phyloP scores from a whole-genome alignment of 1,140 invertebrate species.

The Leptonema lineaticorne region DNA sequence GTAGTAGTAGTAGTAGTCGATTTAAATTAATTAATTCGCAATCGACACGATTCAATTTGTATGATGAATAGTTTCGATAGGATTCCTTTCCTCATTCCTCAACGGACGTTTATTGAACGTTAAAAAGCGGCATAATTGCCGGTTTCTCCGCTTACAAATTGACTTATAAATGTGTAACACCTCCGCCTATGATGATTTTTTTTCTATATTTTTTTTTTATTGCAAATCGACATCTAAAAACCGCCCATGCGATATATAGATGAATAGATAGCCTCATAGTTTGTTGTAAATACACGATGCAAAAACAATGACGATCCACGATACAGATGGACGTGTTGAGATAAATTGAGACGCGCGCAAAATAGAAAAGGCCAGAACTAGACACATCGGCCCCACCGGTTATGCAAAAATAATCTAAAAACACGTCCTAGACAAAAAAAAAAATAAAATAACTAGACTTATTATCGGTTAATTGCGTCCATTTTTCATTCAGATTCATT shows the following conservation, averaged over 20 bases:
- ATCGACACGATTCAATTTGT: not conserved
- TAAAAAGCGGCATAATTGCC: constrained; percentile 1
- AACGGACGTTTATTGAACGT: not conserved
- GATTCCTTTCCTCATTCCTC: not conserved
- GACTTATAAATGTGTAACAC: constrained; percentile 1
- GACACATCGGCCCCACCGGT: constrained; percentile 10
- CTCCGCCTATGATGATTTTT: constrained; percentile 5
- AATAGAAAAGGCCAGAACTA: too few relatives aligned
- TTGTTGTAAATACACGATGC: not conserved
- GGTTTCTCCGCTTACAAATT: constrained; percentile 4
- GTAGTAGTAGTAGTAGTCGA: not conserved
- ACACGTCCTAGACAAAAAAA: too few relatives aligned
- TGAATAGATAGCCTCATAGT: not conserved
- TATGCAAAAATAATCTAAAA: constrained; percentile 15
- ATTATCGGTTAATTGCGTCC: too few relatives aligned
- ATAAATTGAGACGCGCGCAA: constrained; percentile 2
- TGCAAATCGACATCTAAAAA: too few relatives aligned
- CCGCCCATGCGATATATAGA: constrained; percentile 8
- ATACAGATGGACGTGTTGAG: not conserved
- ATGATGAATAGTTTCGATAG: not conserved
- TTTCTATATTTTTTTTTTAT: not conserved
- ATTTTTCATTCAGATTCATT: too few relatives aligned
- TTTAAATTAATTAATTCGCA: not conserved
- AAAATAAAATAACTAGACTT: too few relatives aligned
- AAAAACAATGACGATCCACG: not conserved